Evolutionary conservation across 2,888 invertebrate genomes (phyloP), one percentile per base, ranked within the genome.

Genomic region (Chromoteleia sp.): DNA sequence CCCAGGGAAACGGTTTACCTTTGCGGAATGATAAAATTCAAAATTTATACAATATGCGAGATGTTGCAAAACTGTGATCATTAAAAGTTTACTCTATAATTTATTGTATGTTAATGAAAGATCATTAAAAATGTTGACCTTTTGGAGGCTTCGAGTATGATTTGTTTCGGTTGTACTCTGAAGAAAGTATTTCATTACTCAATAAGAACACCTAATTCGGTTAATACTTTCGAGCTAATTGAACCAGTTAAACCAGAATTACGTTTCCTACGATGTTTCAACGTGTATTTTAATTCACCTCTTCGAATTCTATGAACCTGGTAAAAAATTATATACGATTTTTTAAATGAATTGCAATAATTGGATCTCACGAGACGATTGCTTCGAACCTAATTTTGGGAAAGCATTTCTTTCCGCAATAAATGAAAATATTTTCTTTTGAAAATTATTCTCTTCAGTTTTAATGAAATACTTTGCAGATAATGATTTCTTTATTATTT

Each of bases 221-320:
- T 36, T 56, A 45, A 56, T 68, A 45, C 56, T 67, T 67, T 54
- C 41, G 30, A 33, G 30, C 67, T 68, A 68, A 68, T 68, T 68
- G 68, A 68, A 68, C 68, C 68, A 54, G 68, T 68, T 68, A 21
- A 30, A 68, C 68, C 43, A 68, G 68, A 68, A 45, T 56, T 45
- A 68, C 56, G 14, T 56, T 54, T 68, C 19, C 68, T 41, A 43
- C 68, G 17, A 68, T 56, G 56, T 30, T 56, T 56, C 17, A 68
- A 56, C 14, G 41, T 14, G 54, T 10, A 45, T 15, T 56, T 45
- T 15, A 56, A 68, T 30, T 56, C 12, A 33, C 14, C 15, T 56
- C 21, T 56, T 68, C 45, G 33, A 68, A 43, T 67, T 56, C 43
- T 17, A 8, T 25, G 25, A 39, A 41, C 41, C 12, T 14, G 10